Evolutionary conservation across 1,140 invertebrate genomes (phyloP), one percentile per base, ranked within the genome.

Genomic region (Antheraea mylitta): DNA sequence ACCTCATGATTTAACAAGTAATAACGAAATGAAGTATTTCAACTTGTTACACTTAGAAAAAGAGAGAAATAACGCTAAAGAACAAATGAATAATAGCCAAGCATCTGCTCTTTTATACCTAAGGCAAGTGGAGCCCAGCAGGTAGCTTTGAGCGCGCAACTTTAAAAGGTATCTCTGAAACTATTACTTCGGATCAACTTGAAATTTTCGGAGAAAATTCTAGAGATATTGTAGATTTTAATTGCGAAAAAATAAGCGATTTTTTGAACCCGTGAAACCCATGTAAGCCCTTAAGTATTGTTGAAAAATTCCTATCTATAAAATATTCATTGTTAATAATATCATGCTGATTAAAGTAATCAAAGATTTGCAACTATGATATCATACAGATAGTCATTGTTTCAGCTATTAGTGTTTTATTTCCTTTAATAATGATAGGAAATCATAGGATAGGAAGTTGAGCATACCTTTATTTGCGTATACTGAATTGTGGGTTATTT

Each of bases 131-230:
- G 7, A 19, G n/a, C 60, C 60, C 22, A 62, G n/a, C 22, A 62
- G n/a, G n/a, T 62, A 18, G 22, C 60, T 22, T 62, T 7, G 18
- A 62, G 60, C 18, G 60, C 19, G 9, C 6, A 62, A n/a, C 60
- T 62, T 62, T 22, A 0, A 18, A 62, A 62, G 60, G 60, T 62
- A 62, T 62, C 60, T 62, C 60, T 16, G 22, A 62, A 62, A 62
- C 60, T 62, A 62, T 62, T 62, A 62, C 9, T 62, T n/a, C 60
- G 60, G 19, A 62, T 62, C 60, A 22, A 62, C 60, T 62, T 30
- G 60, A 62, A 62, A 62, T 19, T 62, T 62, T 62, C 18, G 60
- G 60, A 62, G 7, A 62, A 62, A 19, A 62, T 62, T 62, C 60
- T 62, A 19, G 60, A 62, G 60, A 62, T 62, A 18, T 62, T 62